Percentiles rank a stretch among this genome's conserved stretches.
Evolutionary conservation across 2,797 vertebrate genomes (phyloP).

Genomic region (Aldrovandia affinis): DNA sequence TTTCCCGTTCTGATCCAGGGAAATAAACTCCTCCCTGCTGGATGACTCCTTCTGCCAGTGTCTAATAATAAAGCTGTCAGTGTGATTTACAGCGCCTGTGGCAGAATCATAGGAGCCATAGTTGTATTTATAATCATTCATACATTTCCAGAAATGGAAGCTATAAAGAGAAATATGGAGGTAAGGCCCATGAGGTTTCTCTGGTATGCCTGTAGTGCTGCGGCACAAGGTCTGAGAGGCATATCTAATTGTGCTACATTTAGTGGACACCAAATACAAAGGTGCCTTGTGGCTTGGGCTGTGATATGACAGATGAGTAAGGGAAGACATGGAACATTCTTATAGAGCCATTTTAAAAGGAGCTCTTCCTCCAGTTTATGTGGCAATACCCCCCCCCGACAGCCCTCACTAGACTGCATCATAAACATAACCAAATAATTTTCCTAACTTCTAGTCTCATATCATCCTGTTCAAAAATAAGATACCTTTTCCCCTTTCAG

Average conservation of each 20-base stretch:
- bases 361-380: too few species aligned
- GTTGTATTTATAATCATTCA: conserved; percentile 31
- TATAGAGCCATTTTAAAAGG: background rate
- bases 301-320: background rate
- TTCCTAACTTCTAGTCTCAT: too few species aligned
- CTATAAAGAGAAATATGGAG: background rate
- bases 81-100: conserved; percentile 29
- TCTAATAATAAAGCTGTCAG: conserved; percentile 37
- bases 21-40: conserved; percentile 14
- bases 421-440: too few species aligned
- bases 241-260: background rate
- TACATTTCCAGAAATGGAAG: conserved; percentile 20
- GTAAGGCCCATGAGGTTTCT: background rate
- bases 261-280: background rate
- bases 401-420: too few species aligned
- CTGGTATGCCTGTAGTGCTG: background rate
- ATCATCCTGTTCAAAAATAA: too few species aligned
- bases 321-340: background rate
- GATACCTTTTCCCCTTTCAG: too few species aligned
- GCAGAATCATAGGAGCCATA: conserved; percentile 20
- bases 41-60: conserved; percentile 4
- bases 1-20: conserved; percentile 17
- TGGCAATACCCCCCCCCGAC: too few species aligned
- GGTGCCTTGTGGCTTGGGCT: background rate
- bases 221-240: background rate